Base-by-base conservation (phyloP, 2,797 vertebrate species). In the Luscinia megarhynchos region DNA sequence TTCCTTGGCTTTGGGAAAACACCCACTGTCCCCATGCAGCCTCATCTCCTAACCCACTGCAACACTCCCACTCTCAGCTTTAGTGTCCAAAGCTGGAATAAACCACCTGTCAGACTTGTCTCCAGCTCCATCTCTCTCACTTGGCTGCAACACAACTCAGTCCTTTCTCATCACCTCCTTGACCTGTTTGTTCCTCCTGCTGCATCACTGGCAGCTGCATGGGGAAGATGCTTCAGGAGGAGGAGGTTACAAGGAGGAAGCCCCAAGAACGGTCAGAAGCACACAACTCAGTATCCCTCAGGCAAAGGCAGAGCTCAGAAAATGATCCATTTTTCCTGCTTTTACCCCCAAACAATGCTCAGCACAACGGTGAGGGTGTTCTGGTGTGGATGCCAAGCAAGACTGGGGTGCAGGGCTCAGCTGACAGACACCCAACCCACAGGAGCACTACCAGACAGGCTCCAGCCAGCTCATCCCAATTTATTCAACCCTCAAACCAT, bases 211-310 rank as follows among this genome's bases (percentile, higher is more conserved):
- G 18, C 70, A 38, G 79, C n/a, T 16, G 22, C 20, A 14, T 0
- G 15, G 19, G 29, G 38, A 64, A 61, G 51, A 20, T 6, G 32
- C 27, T 57, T 32, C 50, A 41, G 17, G 45, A 66, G 18, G 11
- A 54, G 53, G 9, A 51, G 16, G 36, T 32, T 0, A 16, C 9
- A 22, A 67, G 9, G 14, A 18, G 40, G 22, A 77, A 81, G 40
- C 30, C 9, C 22, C 0, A 2, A 40, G 50, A n/a, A 43, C 0
- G 0, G 17, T 16, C 19, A 16, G n/a, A 68, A 92, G 24, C 64
- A 23, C 68, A 46, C 46, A 54, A 32, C 64, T 79, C 38, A 15
- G 29, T n/a, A n/a, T 10, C 8, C n/a, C 45, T 23, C 30, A 21
- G 14, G 23, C 40, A 63, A 77, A 84, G 43, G n/a, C 7, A 2